Evolutionary conservation across 2,113 vertebrate species (phyloP).

Genomic region (Columbina picui): DNA sequence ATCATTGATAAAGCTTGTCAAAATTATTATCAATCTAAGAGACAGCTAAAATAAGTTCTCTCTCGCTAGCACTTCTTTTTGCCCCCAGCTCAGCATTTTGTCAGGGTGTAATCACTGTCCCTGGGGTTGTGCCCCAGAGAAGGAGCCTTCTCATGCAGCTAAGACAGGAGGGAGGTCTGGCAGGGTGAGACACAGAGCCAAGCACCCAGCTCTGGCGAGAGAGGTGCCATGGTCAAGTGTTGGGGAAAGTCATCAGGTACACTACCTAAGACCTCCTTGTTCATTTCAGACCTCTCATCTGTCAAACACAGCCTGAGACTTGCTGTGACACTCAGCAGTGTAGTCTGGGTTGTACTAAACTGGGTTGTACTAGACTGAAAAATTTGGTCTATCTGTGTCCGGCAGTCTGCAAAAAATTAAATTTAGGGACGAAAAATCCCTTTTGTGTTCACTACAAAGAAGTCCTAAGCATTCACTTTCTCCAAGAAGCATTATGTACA

Average conservation of each 20-base stretch:
- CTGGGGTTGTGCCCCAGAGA: background rate
- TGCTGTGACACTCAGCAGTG: background rate
- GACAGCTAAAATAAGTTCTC: background rate
- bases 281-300: background rate
- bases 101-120: background rate
- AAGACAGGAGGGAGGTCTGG: background rate
- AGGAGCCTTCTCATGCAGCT: background rate
- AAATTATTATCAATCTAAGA: background rate
- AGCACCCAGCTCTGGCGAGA: accelerated
- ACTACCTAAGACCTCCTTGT: background rate
- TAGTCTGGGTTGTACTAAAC: background rate
- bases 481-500: background rate
- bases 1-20: background rate
- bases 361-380: background rate
- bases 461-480: background rate
- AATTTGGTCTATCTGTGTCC: background rate
- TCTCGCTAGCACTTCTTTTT: background rate
- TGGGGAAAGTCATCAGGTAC: background rate
- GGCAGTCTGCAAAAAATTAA: background rate
- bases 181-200: background rate
- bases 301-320: background rate
- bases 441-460: background rate
- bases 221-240: accelerated
- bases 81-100: background rate
- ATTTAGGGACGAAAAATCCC: background rate